A percentile compares a stretch with the other conserved stretches of the same genome.
Evolutionary conservation across 2,113 vertebrate genomes (phyloP).

Genomic region (Synchiropus splendidus): DNA sequence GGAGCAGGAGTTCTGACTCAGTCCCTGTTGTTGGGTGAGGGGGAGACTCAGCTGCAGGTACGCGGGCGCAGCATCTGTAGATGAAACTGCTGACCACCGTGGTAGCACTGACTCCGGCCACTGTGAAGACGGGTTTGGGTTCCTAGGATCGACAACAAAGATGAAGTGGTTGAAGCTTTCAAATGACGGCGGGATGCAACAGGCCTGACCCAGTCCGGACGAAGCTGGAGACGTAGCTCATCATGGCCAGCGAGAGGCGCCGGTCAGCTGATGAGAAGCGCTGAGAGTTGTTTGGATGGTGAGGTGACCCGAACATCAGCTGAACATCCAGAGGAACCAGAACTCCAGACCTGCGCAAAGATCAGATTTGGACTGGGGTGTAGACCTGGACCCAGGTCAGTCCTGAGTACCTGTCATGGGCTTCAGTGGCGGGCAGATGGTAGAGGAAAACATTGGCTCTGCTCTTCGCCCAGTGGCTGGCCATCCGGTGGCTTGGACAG

Average conservation of each 20-base stretch:
- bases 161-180: neutral
- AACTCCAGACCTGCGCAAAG: slow-evolving; percentile 20
- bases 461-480: slow-evolving; percentile 38
- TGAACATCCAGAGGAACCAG: slow-evolving; percentile 44
- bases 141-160: slow-evolving; percentile 12
- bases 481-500: slow-evolving; percentile 51
- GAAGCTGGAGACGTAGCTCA: slow-evolving; percentile 52
- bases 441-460: slow-evolving; percentile 48
- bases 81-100: slow-evolving; percentile 33
- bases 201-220: slow-evolving; percentile 32
- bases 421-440: slow-evolving; percentile 28
- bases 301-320: slow-evolving; percentile 42
- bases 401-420: slow-evolving; percentile 23
- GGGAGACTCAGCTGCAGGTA: slow-evolving; percentile 40
- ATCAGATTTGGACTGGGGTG: neutral
- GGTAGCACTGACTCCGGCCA: slow-evolving; percentile 35
- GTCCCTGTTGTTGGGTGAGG: slow-evolving; percentile 22
- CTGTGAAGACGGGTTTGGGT: slow-evolving; percentile 28
- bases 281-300: slow-evolving; percentile 35
- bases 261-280: slow-evolving; percentile 39
- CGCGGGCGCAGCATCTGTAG: slow-evolving; percentile 25
- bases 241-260: slow-evolving; percentile 39
- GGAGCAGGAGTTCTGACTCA: slow-evolving; percentile 37
- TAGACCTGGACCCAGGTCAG: neutral
- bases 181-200: neutral